Evolutionary conservation across 2,888 invertebrate species (phyloP).

Genomic region (Drosophila rubida): DNA sequence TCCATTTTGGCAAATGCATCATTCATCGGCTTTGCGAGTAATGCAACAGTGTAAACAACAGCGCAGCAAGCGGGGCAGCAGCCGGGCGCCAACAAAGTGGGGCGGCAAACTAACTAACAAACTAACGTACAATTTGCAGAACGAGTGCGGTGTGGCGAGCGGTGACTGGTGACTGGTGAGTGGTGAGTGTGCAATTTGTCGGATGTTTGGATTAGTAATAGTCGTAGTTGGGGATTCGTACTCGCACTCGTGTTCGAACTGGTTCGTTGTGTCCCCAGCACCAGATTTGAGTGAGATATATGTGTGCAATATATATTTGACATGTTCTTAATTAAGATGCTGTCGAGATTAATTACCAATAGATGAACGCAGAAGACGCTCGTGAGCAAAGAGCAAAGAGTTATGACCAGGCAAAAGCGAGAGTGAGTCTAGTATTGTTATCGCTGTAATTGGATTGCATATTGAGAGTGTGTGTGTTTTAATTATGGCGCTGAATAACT

Average conservation of each 20-base stretch:
- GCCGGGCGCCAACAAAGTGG: background rate
- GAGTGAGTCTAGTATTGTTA: constrained; percentile 14
- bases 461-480: constrained; percentile 14
- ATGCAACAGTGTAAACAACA: constrained; percentile 19
- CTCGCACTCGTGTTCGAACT: constrained; percentile 2
- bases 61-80: too few species aligned
- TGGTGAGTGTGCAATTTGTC: constrained; percentile 44
- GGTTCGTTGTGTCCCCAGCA: background rate
- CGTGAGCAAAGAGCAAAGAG: background rate
- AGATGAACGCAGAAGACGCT: background rate
- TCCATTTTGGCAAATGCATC: constrained; percentile 36
- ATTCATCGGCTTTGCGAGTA: constrained; percentile 27
- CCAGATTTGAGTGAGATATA: constrained; percentile 52
- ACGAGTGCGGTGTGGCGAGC: background rate
- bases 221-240: background rate
- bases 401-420: background rate
- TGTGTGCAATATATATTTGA: constrained; percentile 34
- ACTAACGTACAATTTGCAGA: constrained; percentile 10
- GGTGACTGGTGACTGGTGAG: too few species aligned
- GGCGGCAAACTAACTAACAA: constrained; percentile 4
- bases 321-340: constrained; percentile 74
- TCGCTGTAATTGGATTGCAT: constrained; percentile 19
- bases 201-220: constrained; percentile 32
- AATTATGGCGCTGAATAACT: constrained; percentile 15
- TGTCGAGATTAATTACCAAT: constrained; percentile 62